Conservation (phyloP, 2,888 invertebrate genomes). For the Cantharis lateralis region DNA sequence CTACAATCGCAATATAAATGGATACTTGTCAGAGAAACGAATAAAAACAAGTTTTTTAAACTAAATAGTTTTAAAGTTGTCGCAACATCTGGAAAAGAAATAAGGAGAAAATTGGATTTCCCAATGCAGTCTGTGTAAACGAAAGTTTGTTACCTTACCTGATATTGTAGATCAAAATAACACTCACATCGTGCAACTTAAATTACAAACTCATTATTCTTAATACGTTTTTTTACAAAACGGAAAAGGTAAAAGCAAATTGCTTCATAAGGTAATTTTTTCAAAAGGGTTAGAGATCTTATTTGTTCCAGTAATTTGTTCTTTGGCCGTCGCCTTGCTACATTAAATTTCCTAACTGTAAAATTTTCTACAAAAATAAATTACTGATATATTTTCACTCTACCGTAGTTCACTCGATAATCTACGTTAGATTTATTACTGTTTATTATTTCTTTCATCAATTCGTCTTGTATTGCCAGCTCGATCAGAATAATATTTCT, state of each 20-base stretch:
- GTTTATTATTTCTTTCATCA: no score
- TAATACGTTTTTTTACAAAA: not conserved
- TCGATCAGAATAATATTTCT: no score
- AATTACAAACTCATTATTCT: not conserved
- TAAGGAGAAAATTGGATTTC: slow-evolving; percentile 39
- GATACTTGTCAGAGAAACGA: slow-evolving; percentile 15
- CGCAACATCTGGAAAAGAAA: slow-evolving; percentile 37
- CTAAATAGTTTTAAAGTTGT: slow-evolving; percentile 36
- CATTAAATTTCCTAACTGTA: not conserved
- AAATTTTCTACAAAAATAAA: no score
- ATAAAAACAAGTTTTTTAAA: slow-evolving; percentile 34
- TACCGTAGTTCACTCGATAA: no score
- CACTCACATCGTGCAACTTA: not conserved
- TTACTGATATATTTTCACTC: no score
- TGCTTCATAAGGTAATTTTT: not conserved
- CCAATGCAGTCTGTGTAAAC: slow-evolving; percentile 26
- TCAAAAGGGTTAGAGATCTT: not conserved
- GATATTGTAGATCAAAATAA: slow-evolving; percentile 24
- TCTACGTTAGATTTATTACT: no score
- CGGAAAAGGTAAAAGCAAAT: not conserved
- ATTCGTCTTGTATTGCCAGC: no score
- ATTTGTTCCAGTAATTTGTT: not conserved
- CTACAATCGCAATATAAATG: slow-evolving; percentile 8
- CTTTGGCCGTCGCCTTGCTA: not conserved
- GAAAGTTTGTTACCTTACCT: slow-evolving; percentile 30